Evolutionary conservation across 2,113 vertebrate species (phyloP), one percentile per base, ranked within the genome.

Genomic region (Hydrolagus affinis): DNA sequence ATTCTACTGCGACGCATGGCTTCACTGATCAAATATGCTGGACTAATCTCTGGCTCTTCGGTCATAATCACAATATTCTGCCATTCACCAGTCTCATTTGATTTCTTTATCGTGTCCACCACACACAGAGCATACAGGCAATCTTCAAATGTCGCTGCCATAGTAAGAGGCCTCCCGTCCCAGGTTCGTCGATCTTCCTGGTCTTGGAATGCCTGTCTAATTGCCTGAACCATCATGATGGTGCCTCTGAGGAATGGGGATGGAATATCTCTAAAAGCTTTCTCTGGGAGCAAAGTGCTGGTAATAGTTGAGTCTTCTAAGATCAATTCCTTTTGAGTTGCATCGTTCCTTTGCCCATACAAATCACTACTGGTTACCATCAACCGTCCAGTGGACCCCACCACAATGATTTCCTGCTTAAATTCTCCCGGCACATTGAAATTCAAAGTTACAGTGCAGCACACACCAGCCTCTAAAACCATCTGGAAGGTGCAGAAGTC

Each of bases 401-500:
- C 96, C 12, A 98, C 94, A 0, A 95, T 95, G 71, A 99, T 95
- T 87, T 99, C 96, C 89, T 99, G 98, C 64, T 96, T 95, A 88
- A 99, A 99, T 85, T 98, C 96, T 0, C 98, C 97, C 0, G 97
- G 98, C 28, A 98, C 94, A 0, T 99, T 99, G 91, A 99, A 99
- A 92, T 99, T 99, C 86, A 99, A 96, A 0, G 97, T 99, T 62
- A 98, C 96, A 0, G 97, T 97, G 92, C 97, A 99, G 91, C 98
- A 99, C 85, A 97, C 96, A 0, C 97, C 97, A 0, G 95, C 95
- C 87, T 99, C 97, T 88, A 99, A 91, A 12, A 96, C 95, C 98
- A 99, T 99, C 92, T 99, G 98, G 87, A 99, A 99, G 0, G 97
- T 98, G 89, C 97, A 99, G 91, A 99, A 99, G 93, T 99, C 98